Evolutionary conservation across 2,113 vertebrate species (phyloP), one percentile per base, ranked within the genome.

Genomic region (Menura novaehollandiae): DNA sequence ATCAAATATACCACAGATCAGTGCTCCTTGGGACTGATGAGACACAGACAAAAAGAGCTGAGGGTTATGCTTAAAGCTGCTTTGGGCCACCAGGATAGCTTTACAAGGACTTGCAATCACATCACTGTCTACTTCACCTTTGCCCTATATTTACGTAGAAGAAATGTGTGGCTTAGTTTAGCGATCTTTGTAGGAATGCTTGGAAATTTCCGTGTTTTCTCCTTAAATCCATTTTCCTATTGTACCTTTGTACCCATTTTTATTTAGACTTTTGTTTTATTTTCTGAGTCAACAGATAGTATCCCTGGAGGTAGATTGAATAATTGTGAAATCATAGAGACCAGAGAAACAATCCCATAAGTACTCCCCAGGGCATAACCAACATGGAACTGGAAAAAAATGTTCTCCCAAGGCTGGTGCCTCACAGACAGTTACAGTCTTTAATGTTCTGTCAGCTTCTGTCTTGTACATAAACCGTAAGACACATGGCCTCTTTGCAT

Each of bases 321-420:
- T 79, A 95, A 95, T 69, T 88, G 81, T 88, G 85, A 96, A 96
- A 96, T 95, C 67, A 69, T 24, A 86, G 91, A 91, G 67, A 95
- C 85, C 90, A 94, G 88, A 91, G 82, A 88, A 96, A 85, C 75
- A 93, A 83, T 28, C 67, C 76, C 19, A 2, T 79, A 77, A 88
- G 39, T 52, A 76, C 19, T 94, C 91, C 51, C 75, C 51, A 47
- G 79, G 60, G 88, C 39, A 84, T n/a, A 73, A 74, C 88, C 72
- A 91, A 90, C 33, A n/a, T 30, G 27, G 75, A 96, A 95, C 85
- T 33, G 37, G 30, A 74, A 82, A 94, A 92, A 95, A 92, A 24
- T 39, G 6, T 71, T 88, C 75, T 93, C 59, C 63, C 53, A 90
- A 63, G 55, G 46, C 85, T 67, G 46, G 33, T 91, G 82, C 63